Base-by-base conservation (phyloP, 37 sponge, comb jelly and placozoan genomes). In the Aplysina aerophoba region DNA sequence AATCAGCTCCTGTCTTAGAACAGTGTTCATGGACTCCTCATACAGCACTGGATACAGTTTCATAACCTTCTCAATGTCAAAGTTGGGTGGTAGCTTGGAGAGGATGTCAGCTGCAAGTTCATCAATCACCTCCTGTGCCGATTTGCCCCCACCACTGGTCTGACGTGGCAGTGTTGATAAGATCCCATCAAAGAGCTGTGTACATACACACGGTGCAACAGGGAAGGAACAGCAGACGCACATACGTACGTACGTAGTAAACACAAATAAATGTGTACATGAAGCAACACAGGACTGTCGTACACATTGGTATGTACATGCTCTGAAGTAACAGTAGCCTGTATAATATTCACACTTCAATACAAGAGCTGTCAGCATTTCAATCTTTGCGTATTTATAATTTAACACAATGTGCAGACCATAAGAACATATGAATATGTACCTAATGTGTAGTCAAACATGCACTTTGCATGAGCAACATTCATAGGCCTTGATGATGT, bases 11-110 rank as follows among this genome's bases (percentile, higher is more conserved):
- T 99, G 99, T n/a, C 95, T 68, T 80, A 99, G 91, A 13, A 99
- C 99, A 67, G 97, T 99, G 83, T 96, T 96, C 97, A 96, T 99
- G 37, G 95, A 95, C 88, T 96, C 97, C n/a, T 85, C 81, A 60
- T 99, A 96, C 55, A 90, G 88, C 36, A 96, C 99, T 25, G 99
- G 97, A 63, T 90, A 96, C 77, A 86, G 79, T 83, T 96, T 81
- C 87, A 95, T 90, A 17, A 95, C 90, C 81, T 88, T 88, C 86
- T 98, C 97, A 39, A 94, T 79, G 84, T 98, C 85, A 77, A 94
- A 98, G 79, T 98, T 90, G 22, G 88, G 89, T 11, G 99, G 99
- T 25, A 98, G 82, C 66, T 98, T 98, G 79, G 95, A 91, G 22
- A 98, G 91, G 56, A 98, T 98, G 75, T 98, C 99, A 22, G 88